These are phyloP conservation scores for Chaetoderma sp. DNA, from an alignment of 2,888 invertebrate genomes.

Conservation along the genomic window DNA sequence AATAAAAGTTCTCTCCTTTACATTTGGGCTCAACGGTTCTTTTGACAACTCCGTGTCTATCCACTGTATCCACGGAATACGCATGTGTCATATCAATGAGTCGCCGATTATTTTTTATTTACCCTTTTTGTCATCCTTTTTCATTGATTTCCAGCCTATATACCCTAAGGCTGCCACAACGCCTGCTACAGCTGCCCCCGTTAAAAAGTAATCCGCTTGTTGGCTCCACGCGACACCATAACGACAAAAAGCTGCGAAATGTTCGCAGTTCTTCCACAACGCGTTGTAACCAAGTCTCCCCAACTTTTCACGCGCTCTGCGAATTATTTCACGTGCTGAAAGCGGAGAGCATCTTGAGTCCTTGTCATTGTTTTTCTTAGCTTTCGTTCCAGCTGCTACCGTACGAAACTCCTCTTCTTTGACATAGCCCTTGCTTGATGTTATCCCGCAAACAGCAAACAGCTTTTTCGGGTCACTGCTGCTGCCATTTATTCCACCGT, in stretches of 20 bases:
- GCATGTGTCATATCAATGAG: no score
- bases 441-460: constrained; percentile 40
- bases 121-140: no score
- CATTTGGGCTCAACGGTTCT: no score
- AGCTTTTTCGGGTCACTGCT: constrained; percentile 28
- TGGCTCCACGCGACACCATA: constrained; percentile 60
- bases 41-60: no score
- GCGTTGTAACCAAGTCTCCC: constrained; percentile 65
- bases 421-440: constrained; percentile 43
- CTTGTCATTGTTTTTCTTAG: constrained; percentile 43
- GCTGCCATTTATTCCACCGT: constrained; percentile 42
- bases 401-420: constrained; percentile 37
- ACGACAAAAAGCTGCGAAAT: constrained; percentile 66
- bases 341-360: constrained; percentile 41
- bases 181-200: no score
- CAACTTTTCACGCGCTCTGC: constrained; percentile 52
- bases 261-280: constrained; percentile 67
- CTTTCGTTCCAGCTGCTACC: constrained; percentile 36
- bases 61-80: no score
- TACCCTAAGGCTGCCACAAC: no score
- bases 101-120: no score
- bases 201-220: no score
- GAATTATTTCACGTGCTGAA: constrained; percentile 52
- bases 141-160: no score
- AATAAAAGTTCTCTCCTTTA: no score